phyloP scores from a whole-genome alignment of 2,888 invertebrate genomes.

The Gari tellinella region DNA sequence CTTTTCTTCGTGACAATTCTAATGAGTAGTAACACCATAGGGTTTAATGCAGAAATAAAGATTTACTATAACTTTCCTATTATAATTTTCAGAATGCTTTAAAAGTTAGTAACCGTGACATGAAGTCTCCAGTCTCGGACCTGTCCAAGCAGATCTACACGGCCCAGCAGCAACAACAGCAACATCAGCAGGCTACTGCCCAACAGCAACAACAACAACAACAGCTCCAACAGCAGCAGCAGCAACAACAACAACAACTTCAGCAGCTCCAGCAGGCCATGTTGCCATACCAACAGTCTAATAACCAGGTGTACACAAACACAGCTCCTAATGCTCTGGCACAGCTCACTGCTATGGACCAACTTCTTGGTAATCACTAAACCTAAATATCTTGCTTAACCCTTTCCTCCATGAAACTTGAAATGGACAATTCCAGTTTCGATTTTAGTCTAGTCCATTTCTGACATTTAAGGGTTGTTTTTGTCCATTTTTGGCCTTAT shows the following conservation, averaged over 20 bases:
- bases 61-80: too few relatives aligned
- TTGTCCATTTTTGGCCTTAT: too few relatives aligned
- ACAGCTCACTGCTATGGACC: too few relatives aligned
- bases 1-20: too few relatives aligned
- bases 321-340: slow-evolving; percentile 17
- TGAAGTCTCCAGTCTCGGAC: slow-evolving; percentile 55
- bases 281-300: slow-evolving; percentile 18
- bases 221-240: slow-evolving; percentile 49
- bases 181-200: slow-evolving; percentile 46
- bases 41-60: too few relatives aligned
- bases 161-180: slow-evolving; percentile 74
- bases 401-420: too few relatives aligned
- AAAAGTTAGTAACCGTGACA: slow-evolving; percentile 28
- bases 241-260: slow-evolving; percentile 68
- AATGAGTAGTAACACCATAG: too few relatives aligned
- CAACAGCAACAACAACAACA: slow-evolving; percentile 71
- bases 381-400: too few relatives aligned
- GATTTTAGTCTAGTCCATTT: too few relatives aligned
- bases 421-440: too few relatives aligned
- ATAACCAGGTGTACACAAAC: not conserved
- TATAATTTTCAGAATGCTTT: not conserved
- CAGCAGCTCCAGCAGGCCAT: slow-evolving; percentile 55
- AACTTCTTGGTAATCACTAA: too few relatives aligned
- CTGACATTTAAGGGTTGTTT: too few relatives aligned
- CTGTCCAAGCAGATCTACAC: slow-evolving; percentile 62